phyloP scores from a whole-genome alignment of 2,113 vertebrate species.

The Furnarius figulus region DNA sequence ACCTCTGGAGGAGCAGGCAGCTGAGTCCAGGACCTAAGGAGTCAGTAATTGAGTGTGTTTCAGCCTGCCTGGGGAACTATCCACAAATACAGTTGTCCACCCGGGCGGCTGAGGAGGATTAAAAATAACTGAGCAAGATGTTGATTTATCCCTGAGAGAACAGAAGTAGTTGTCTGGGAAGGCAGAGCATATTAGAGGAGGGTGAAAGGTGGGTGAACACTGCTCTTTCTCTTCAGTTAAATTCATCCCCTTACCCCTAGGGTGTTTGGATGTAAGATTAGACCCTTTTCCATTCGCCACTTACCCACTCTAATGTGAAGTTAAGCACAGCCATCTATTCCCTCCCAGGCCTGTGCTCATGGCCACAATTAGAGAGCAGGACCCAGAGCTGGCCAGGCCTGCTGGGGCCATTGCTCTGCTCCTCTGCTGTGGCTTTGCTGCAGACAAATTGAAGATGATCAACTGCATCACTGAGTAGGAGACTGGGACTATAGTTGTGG shows the following conservation, averaged over 20 bases:
- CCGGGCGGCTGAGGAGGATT: neutral
- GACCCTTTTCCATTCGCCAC: neutral
- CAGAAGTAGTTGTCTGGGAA: conserved; percentile 24
- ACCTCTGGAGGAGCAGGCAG: neutral
- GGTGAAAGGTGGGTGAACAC: neutral
- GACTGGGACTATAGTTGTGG: neutral
- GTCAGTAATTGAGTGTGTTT: conserved; percentile 11
- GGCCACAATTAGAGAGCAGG: neutral
- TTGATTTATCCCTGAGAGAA: conserved; percentile 7
- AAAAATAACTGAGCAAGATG: conserved; percentile 28
- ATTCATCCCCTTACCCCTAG: neutral
- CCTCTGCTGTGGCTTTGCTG: neutral
- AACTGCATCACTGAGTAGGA: neutral
- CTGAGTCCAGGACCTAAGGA: neutral
- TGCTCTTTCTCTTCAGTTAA: neutral
- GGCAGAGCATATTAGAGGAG: neutral
- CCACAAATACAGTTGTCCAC: neutral
- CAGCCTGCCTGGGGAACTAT: neutral
- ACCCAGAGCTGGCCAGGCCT: neutral
- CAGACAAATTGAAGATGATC: neutral
- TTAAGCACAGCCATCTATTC: neutral
- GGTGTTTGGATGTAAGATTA: neutral
- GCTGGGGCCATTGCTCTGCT: neutral
- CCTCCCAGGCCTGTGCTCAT: neutral
- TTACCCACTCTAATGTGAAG: neutral